These are phyloP conservation scores for Epizoanthus scotinus DNA, from an alignment of 92 coral and sea anemone species.

Conservation along the genomic window DNA sequence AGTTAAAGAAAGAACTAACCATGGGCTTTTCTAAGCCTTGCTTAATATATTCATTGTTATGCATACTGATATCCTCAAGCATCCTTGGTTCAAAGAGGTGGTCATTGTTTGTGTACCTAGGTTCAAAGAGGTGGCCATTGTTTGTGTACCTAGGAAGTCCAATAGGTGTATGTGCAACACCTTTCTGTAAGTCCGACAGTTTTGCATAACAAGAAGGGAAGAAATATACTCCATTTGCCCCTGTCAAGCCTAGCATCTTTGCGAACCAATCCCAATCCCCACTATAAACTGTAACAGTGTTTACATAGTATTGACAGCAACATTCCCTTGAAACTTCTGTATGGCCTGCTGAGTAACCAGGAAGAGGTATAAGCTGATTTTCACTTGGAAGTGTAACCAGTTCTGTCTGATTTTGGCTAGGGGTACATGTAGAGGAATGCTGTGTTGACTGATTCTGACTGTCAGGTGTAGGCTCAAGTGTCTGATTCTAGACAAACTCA, in stretches of 20 bases:
- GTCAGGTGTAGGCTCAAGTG: too few species aligned
- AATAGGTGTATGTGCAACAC: constrained; percentile 19
- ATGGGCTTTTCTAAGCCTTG: not conserved
- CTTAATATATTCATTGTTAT: not conserved
- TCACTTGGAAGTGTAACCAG: too few species aligned
- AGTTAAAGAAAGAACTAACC: not conserved
- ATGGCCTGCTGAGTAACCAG: not conserved
- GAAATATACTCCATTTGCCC: constrained; percentile 23
- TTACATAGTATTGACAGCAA: not conserved
- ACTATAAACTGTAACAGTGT: not conserved
- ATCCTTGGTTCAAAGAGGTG: not conserved
- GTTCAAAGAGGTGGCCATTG: not conserved
- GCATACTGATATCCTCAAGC: not conserved
- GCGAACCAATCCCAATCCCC: constrained; percentile 30
- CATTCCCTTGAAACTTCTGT: not conserved
- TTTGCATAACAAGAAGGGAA: constrained; percentile 20
- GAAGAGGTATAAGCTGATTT: not conserved
- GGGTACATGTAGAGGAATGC: too few species aligned
- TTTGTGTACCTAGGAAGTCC: constrained; percentile 4
- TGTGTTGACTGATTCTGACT: too few species aligned
- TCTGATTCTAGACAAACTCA: too few species aligned
- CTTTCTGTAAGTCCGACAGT: constrained; percentile 22
- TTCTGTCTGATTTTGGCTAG: too few species aligned
- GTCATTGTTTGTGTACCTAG: too few species aligned
- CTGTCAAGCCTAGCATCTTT: constrained; percentile 9